Conservation (phyloP, 2,797 vertebrate genomes). For the Poecilia gillii region DNA sequence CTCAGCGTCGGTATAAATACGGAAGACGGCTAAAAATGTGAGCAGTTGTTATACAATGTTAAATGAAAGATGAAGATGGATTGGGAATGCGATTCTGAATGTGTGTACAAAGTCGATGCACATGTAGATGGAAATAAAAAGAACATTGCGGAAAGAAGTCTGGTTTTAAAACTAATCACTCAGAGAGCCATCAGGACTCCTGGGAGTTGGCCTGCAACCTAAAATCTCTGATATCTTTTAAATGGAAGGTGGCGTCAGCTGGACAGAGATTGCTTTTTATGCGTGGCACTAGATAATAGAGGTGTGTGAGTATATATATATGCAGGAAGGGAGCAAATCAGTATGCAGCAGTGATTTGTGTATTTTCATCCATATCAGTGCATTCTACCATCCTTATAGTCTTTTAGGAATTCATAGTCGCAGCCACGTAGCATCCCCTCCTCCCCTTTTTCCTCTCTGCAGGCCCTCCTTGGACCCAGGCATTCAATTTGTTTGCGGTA, state of each 20-base stretch:
- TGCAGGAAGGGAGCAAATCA: slow-evolving; percentile 51
- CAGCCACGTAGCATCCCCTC: slow-evolving; percentile 46
- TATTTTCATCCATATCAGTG: slow-evolving; percentile 70
- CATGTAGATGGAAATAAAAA: slow-evolving; percentile 41
- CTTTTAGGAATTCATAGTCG: slow-evolving; percentile 66
- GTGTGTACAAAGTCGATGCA: slow-evolving; percentile 43
- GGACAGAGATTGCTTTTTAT: slow-evolving; percentile 66
- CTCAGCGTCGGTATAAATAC: slow-evolving; percentile 47
- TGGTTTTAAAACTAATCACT: slow-evolving; percentile 58
- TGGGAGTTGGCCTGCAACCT: slow-evolving; percentile 49
- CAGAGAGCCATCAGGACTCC: slow-evolving; percentile 52
- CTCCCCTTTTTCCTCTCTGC: slow-evolving; percentile 48
- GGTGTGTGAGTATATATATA: slow-evolving; percentile 32
- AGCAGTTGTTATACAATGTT: slow-evolving; percentile 68
- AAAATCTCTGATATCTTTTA: slow-evolving; percentile 50
- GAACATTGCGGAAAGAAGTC: slow-evolving; percentile 21
- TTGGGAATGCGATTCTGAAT: slow-evolving; percentile 45
- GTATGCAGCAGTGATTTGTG: slow-evolving; percentile 72
- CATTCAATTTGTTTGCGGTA: slow-evolving; percentile 82
- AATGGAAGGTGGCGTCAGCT: slow-evolving; percentile 48
- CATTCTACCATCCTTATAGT: slow-evolving; percentile 66
- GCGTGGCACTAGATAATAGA: slow-evolving; percentile 69
- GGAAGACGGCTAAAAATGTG: slow-evolving; percentile 57
- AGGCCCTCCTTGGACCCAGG: slow-evolving; percentile 60
- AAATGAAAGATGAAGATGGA: slow-evolving; percentile 59